phyloP scores from a whole-genome alignment of 2,888 invertebrate species.

The Cetonia aurata region DNA sequence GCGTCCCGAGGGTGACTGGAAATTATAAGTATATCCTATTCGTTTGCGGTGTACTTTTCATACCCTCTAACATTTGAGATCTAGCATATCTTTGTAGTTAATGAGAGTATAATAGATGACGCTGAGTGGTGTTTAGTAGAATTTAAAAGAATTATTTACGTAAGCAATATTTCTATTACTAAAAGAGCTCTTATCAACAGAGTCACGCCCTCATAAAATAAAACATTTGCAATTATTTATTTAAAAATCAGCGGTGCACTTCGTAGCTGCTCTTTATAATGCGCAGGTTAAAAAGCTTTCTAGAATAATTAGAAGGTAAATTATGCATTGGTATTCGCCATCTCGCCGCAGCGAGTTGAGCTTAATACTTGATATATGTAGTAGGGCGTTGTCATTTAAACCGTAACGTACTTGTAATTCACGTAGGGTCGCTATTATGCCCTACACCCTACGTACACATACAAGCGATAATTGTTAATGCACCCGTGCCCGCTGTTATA shows the following conservation, averaged over 20 bases:
- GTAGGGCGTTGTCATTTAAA: constrained; percentile 17
- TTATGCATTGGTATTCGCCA: constrained; percentile 11
- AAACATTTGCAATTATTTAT: constrained; percentile 9
- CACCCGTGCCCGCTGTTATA: neutral
- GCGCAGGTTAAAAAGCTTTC: constrained; percentile 8
- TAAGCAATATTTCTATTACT: no score
- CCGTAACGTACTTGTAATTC: constrained; percentile 14
- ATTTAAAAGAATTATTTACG: no score
- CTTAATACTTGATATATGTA: constrained; percentile 4
- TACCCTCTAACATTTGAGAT: no score
- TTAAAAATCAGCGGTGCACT: neutral
- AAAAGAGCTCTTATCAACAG: no score
- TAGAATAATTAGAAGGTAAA: constrained; percentile 30
- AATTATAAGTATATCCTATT: no score
- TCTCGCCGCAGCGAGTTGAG: neutral
- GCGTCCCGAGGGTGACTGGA: no score
- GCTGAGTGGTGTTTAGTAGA: no score
- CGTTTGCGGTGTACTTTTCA: no score
- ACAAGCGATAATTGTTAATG: constrained; percentile 20
- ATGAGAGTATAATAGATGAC: no score
- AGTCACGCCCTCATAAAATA: neutral
- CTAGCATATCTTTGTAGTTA: no score
- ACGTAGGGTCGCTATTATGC: neutral
- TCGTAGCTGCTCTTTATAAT: constrained; percentile 7
- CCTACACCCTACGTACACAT: constrained; percentile 12